These are phyloP conservation scores for Callimico goeldii DNA, from an alignment of 2,797 vertebrate genomes.

Conservation along the genomic window DNA sequence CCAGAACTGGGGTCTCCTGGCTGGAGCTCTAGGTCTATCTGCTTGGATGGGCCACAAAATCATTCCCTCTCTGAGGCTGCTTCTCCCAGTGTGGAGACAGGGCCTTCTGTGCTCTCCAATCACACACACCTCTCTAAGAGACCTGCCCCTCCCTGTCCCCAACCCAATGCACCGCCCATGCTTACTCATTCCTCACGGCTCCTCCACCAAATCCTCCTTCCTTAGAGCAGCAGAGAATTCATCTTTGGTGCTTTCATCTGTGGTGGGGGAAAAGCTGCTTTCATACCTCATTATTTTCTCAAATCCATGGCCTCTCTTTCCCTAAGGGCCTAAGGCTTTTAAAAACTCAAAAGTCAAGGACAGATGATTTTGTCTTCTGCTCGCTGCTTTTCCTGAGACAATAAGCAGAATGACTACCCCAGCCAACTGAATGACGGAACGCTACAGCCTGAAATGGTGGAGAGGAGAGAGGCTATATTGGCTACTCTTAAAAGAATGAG, in stretches of 20 bases:
- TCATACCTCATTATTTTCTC: slow-evolving; percentile 32
- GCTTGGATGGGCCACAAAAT: no score
- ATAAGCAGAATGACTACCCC: background rate
- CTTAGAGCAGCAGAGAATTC: background rate
- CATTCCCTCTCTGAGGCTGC: no score
- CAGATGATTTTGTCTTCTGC: background rate
- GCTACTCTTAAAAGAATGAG: background rate
- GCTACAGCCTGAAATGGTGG: background rate
- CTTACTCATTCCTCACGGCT: background rate
- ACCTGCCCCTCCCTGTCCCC: background rate
- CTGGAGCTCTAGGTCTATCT: fast-evolving
- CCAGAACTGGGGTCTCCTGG: background rate
- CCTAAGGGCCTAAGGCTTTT: background rate
- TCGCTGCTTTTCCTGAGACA: background rate
- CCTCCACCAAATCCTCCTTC: background rate
- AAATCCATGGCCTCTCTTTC: background rate
- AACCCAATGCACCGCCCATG: fast-evolving
- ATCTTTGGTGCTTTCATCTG: background rate
- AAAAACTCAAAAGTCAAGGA: slow-evolving; percentile 5
- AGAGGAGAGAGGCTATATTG: background rate
- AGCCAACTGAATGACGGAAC: background rate
- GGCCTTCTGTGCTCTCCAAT: background rate
- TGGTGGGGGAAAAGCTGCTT: background rate
- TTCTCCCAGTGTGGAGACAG: fast-evolving
- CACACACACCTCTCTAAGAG: background rate